These are phyloP conservation scores for Darevskia nairensis DNA, from an alignment of 2,797 vertebrate genomes.

Conservation along the genomic window DNA sequence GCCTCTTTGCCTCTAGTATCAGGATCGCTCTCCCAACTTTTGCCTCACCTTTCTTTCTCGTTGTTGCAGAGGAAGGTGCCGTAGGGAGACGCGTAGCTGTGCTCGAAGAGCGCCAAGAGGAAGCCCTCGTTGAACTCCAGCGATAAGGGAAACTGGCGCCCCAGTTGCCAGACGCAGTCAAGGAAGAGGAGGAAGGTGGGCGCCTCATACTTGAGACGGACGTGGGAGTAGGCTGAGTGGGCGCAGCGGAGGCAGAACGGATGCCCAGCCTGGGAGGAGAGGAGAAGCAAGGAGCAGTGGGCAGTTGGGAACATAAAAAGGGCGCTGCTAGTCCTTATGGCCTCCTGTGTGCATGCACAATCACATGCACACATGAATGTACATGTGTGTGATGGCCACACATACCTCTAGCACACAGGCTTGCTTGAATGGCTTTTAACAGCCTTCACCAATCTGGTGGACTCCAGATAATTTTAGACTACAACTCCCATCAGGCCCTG, in stretches of 20 bases:
- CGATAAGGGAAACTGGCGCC: constrained; percentile 87
- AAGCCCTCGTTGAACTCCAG: constrained; percentile 87
- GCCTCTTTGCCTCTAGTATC: not conserved
- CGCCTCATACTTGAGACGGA: constrained; percentile 84
- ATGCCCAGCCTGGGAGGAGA: constrained; percentile 83
- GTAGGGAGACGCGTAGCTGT: constrained; percentile 85
- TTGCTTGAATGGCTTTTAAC: too few relatives aligned
- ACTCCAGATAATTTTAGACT: too few relatives aligned
- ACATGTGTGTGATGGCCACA: too few relatives aligned
- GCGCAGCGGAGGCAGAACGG: constrained; percentile 87
- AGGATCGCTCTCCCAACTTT: fast-evolving
- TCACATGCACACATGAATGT: too few relatives aligned
- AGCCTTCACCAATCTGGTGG: too few relatives aligned
- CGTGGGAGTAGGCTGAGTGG: constrained; percentile 83
- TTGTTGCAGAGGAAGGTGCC: constrained; percentile 91
- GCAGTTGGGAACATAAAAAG: not conserved
- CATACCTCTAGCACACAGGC: too few relatives aligned
- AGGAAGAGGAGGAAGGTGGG: constrained; percentile 90
- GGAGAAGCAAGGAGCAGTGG: fast-evolving
- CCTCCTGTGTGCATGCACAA: too few relatives aligned
- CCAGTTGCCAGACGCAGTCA: constrained; percentile 91
- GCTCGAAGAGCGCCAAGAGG: constrained; percentile 84
- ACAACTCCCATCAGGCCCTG: too few relatives aligned
- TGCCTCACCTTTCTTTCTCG: constrained; percentile 84
- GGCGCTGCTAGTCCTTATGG: not conserved